Conservation (phyloP, 2,888 invertebrate species). For the Dasysyrphus tricinctus region DNA sequence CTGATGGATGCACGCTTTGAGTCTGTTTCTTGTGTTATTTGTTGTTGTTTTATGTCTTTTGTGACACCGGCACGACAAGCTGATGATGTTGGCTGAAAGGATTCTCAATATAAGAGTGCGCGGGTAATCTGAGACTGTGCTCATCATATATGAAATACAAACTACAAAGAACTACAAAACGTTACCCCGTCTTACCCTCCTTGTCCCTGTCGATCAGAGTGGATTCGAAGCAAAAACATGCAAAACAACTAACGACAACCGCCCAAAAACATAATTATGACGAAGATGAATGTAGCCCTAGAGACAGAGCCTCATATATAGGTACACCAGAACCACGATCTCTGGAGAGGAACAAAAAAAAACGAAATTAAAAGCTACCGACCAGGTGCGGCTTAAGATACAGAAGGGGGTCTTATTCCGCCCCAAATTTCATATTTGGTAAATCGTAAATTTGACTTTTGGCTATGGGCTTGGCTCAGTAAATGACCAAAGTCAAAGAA, state of each 20-base stretch:
- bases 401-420: not conserved
- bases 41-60: conserved; percentile 24
- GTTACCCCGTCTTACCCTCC: not conserved
- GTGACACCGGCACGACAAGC: conserved; percentile 73
- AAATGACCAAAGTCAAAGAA: too few species aligned
- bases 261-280: conserved; percentile 75
- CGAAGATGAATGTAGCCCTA: conserved; percentile 75
- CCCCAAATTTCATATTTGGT: not conserved
- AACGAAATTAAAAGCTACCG: conserved; percentile 13
- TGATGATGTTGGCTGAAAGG: conserved; percentile 71
- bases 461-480: too few species aligned
- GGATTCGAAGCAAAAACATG: conserved; percentile 55
- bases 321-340: conserved; percentile 40
- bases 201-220: not conserved
- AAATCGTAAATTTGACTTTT: too few species aligned
- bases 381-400: not conserved
- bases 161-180: conserved; percentile 54
- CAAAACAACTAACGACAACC: conserved; percentile 74
- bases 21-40: conserved; percentile 48
- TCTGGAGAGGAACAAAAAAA: not conserved
- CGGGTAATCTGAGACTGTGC: conserved; percentile 68
- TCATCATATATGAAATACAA: conserved; percentile 4
- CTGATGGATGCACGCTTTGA: conserved; percentile 40
- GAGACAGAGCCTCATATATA: conserved; percentile 65
- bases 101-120: conserved; percentile 50